Base-by-base conservation (phyloP, 2,888 invertebrate species). In the Pterostichus niger region DNA sequence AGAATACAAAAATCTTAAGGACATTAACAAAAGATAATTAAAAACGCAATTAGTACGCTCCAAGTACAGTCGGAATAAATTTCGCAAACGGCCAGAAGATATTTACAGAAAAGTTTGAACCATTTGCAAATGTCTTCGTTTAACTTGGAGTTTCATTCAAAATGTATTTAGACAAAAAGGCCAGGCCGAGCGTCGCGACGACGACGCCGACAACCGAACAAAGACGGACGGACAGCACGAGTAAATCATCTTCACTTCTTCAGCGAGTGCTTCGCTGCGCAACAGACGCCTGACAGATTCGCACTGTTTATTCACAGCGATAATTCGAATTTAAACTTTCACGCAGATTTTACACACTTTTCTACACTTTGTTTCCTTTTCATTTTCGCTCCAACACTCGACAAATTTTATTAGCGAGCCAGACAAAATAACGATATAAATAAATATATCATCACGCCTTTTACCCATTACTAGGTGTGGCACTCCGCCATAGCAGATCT, bases 21-120 rank as follows among this genome's bases (percentile, higher is more conserved):
- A 82, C 82, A 82, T 82, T 82, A 81, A 82, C 82, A 82, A 75
- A 82, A 82, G 82, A 82, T 82, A 82, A 82, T 82, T 82, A 82
- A 82, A 82, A 82, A 82, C 82, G 82, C 73, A 82, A 82, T 82
- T 82, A 82, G 82, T 49, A 82, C 82, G 82, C 61, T 75, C 52
- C 13, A 82, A 73, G 75, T 75, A 82, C 59, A 59, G 61, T 13
- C 46, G n/a, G 75, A 82, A 82, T 82, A 82, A 82, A 82, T 82
- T 82, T 61, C 73, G 11, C 49, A 71, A 73, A 71, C 54, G 56
- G 33, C 81, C 44, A 44, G 75, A n/a, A 73, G 82, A 59, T 82
- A 82, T 82, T 82, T 82, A 82, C 82, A 82, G 73, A 75, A 82
- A 75, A 82, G 49, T 82, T 82, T 59, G 56, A 59, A 46, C 61